Conservation (phyloP, 2,888 invertebrate genomes). For the Macrophya annulata region DNA sequence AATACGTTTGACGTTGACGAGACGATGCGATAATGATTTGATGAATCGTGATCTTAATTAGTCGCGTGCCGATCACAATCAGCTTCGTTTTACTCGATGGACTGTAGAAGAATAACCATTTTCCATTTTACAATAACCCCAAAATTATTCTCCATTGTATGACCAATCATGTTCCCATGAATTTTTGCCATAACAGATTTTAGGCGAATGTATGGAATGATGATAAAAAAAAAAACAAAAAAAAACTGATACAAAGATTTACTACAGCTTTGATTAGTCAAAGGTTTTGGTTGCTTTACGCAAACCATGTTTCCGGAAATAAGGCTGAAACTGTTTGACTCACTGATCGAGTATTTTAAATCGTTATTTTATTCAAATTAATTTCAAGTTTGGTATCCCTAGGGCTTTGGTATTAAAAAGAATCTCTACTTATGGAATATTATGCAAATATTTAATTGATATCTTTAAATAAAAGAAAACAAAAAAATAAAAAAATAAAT, state of each 20-base stretch:
- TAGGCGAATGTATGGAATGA: not conserved
- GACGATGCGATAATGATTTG: conserved; percentile 5
- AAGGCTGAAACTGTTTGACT: conserved; percentile 11
- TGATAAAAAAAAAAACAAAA: no score
- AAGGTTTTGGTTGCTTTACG: not conserved
- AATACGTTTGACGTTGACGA: conserved; percentile 32
- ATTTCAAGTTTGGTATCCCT: conserved; percentile 24
- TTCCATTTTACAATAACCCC: not conserved
- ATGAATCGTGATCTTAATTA: conserved; percentile 29
- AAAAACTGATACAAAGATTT: not conserved
- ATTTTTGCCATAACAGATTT: not conserved
- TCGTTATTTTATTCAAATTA: conserved; percentile 49
- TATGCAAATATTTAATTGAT: conserved; percentile 51
- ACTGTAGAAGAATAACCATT: not conserved
- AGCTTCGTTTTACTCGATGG: not conserved
- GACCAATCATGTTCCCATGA: not conserved
- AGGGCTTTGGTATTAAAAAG: conserved; percentile 16
- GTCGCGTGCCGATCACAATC: conserved; percentile 31
- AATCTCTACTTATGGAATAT: conserved; percentile 48
- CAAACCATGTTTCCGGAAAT: conserved; percentile 25
- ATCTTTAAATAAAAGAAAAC: not conserved
- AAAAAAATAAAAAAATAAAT: not conserved
- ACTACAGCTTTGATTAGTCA: not conserved
- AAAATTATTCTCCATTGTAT: not conserved
- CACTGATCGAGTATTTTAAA: conserved; percentile 14